Evolutionary conservation across 2,797 vertebrate species (phyloP).

Genomic region (Squalus acanthias): DNA sequence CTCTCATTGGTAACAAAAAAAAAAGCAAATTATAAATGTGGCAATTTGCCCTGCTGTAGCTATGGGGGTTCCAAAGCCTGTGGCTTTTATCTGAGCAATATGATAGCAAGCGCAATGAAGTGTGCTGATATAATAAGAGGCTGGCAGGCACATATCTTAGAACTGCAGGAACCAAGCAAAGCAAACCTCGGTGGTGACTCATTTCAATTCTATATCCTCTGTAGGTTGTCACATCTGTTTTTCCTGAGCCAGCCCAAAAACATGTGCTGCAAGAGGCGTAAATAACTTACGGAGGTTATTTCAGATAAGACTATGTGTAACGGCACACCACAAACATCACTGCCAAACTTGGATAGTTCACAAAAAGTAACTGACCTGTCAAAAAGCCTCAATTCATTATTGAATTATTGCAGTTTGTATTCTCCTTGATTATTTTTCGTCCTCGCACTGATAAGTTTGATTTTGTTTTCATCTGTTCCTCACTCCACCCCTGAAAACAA

Average conservation of each 20-base stretch:
- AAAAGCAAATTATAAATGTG: slow-evolving; percentile 37
- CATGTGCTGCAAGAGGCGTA: neutral
- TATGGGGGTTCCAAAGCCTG: slow-evolving; percentile 35
- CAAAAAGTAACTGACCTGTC: neutral
- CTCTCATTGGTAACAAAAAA: slow-evolving; percentile 27
- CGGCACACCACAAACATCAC: neutral
- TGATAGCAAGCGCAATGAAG: slow-evolving; percentile 32
- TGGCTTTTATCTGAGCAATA: slow-evolving; percentile 38
- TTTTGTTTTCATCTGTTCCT: neutral
- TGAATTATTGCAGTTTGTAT: neutral
- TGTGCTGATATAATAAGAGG: slow-evolving; percentile 36
- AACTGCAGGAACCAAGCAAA: slow-evolving; percentile 30
- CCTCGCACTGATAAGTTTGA: neutral
- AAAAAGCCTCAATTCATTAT: neutral
- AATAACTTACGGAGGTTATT: slow-evolving; percentile 13
- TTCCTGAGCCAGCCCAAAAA: slow-evolving; percentile 14
- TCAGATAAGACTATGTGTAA: neutral
- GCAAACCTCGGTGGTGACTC: slow-evolving; percentile 32
- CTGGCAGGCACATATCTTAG: slow-evolving; percentile 36
- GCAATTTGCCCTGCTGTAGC: slow-evolving; percentile 28
- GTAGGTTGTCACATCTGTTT: slow-evolving; percentile 31
- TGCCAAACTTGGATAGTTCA: neutral
- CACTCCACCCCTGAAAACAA: neutral
- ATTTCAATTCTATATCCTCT: slow-evolving; percentile 36
- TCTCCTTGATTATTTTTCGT: neutral